Evolutionary conservation across 2,888 invertebrate species (phyloP).

Genomic region (Rhagonycha fulva): DNA sequence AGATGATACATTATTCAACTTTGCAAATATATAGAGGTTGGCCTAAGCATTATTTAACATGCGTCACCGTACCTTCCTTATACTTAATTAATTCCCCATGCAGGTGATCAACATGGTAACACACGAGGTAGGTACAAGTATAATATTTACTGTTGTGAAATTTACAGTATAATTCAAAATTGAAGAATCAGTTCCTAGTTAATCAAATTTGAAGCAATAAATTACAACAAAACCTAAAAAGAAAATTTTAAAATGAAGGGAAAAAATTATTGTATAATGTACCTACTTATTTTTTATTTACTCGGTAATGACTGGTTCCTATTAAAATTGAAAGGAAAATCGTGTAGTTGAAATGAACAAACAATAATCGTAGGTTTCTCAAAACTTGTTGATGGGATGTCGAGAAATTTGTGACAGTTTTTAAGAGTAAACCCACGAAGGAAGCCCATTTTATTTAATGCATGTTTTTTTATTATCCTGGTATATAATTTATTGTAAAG

Average conservation of each 20-base stretch:
- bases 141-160: background rate
- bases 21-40: conserved; percentile 28
- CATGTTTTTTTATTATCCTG: background rate
- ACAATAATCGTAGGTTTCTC: conserved; percentile 9
- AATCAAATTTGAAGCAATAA: background rate
- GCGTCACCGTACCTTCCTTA: conserved; percentile 22
- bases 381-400: conserved; percentile 1
- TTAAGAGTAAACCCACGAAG: background rate
- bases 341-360: conserved; percentile 10
- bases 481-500: background rate
- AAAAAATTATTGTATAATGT: too few species aligned
- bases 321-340: conserved; percentile 27
- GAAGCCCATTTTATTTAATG: background rate
- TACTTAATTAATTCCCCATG: conserved; percentile 28
- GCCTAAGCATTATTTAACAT: conserved; percentile 25
- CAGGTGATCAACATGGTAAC: conserved; percentile 25
- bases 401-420: background rate
- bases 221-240: background rate
- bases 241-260: background rate
- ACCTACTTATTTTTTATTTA: background rate
- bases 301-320: conserved; percentile 5
- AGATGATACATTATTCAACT: conserved; percentile 29
- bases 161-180: background rate
- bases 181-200: background rate
- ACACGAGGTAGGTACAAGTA: conserved; percentile 5